Conservation (phyloP, 2,888 invertebrate genomes). For the Drosophila limbata region DNA sequence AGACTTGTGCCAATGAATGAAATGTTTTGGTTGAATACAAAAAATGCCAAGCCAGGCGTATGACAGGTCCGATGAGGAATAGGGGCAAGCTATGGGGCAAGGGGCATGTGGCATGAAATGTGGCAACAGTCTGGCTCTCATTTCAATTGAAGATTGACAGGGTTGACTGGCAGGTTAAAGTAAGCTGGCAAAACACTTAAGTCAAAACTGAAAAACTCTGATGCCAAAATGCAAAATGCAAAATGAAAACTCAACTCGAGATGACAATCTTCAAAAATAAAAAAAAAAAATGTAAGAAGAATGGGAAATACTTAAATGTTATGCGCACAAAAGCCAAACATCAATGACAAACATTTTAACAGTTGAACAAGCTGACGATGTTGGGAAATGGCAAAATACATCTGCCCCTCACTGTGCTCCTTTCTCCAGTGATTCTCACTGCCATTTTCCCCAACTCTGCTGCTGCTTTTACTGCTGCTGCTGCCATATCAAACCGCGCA, state of each 20-base stretch:
- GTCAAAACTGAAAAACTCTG: constrained; percentile 48
- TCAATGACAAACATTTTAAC: constrained; percentile 71
- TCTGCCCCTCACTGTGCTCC: constrained; percentile 11
- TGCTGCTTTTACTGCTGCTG: neutral
- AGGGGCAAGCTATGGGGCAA: neutral
- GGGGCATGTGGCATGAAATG: constrained; percentile 44
- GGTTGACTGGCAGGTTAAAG: constrained; percentile 42
- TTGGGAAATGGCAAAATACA: constrained; percentile 22
- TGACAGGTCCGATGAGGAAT: constrained; percentile 31
- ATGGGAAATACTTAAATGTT: constrained; percentile 50
- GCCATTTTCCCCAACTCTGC: constrained; percentile 7
- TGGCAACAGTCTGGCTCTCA: constrained; percentile 47
- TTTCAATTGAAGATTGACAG: constrained; percentile 49
- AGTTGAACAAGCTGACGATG: constrained; percentile 61
- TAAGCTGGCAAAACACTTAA: constrained; percentile 60
- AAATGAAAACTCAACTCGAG: constrained; percentile 55
- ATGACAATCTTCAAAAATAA: constrained; percentile 45
- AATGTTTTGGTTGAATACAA: constrained; percentile 49
- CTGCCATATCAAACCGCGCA: constrained; percentile 38
- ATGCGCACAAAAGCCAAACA: constrained; percentile 58
- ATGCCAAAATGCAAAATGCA: constrained; percentile 35
- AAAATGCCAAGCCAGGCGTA: constrained; percentile 64
- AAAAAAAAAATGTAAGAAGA: constrained; percentile 5
- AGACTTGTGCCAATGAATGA: constrained; percentile 51
- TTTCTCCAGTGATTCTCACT: too few species aligned